These are phyloP conservation scores for Drosophila orosa DNA, from an alignment of 1,140 invertebrate species.

Conservation along the genomic window DNA sequence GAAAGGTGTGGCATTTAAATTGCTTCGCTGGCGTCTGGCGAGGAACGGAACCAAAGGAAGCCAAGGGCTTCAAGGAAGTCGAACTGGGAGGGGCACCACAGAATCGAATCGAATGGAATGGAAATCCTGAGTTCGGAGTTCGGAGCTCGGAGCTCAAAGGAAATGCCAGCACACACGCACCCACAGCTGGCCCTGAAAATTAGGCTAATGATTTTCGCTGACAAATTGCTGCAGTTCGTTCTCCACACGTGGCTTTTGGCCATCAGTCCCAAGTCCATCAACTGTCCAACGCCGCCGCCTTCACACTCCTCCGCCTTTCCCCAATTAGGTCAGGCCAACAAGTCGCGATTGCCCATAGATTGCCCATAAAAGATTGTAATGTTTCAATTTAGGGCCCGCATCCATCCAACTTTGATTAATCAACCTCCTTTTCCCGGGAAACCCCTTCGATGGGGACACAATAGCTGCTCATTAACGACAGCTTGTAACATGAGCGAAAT, in stretches of 20 bases:
- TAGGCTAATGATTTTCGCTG: slow-evolving; percentile 78
- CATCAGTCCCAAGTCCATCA: slow-evolving; percentile 46
- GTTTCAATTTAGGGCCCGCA: slow-evolving; percentile 54
- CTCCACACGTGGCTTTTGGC: slow-evolving; percentile 61
- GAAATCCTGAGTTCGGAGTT: slow-evolving; percentile 50
- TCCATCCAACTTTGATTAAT: slow-evolving; percentile 48
- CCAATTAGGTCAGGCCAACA: slow-evolving; percentile 42
- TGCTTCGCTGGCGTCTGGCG: slow-evolving; percentile 69
- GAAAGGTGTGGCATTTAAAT: slow-evolving; percentile 79
- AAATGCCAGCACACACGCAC: slow-evolving; percentile 65
- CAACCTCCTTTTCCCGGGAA: slow-evolving; percentile 3
- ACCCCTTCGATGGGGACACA: slow-evolving; percentile 24
- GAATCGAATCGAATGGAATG: slow-evolving; percentile 47
- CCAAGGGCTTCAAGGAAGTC: slow-evolving; percentile 39
- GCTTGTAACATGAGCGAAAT: slow-evolving; percentile 15
- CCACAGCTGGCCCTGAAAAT: slow-evolving; percentile 58
- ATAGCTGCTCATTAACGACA: slow-evolving; percentile 44
- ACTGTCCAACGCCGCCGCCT: slow-evolving; percentile 5
- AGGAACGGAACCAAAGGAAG: slow-evolving; percentile 42
- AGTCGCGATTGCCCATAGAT: slow-evolving; percentile 44
- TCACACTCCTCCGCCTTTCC: slow-evolving; percentile 3
- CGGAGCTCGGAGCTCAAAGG: slow-evolving; percentile 24
- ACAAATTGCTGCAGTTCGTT: slow-evolving; percentile 78
- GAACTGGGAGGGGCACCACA: slow-evolving; percentile 59
- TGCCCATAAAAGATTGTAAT: slow-evolving; percentile 54